Percentiles rank a stretch among this genome's conserved stretches.
These are phyloP conservation scores for Cistogaster globosa DNA, from an alignment of 2,888 invertebrate species.

Conservation along the genomic window DNA sequence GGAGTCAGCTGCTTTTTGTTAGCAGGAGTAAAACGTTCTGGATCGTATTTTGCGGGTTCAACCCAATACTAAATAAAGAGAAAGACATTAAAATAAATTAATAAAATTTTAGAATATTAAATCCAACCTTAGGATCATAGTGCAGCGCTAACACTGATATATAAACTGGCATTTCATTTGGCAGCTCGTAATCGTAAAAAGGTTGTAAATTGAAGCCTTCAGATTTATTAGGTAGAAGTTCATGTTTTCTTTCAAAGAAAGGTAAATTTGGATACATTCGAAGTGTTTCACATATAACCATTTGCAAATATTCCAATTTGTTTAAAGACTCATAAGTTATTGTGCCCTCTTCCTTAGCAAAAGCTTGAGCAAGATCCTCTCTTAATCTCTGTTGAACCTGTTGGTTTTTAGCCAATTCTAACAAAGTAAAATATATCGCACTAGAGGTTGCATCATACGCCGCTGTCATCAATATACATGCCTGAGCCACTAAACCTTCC, in stretches of 20 bases:
- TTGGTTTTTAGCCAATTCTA: constrained; percentile 81
- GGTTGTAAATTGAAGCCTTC: constrained; percentile 76
- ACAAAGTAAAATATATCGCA: constrained; percentile 82
- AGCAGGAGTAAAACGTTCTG: constrained; percentile 77
- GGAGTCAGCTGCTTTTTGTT: constrained; percentile 21
- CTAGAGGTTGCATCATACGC: constrained; percentile 82
- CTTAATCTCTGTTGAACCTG: constrained; percentile 82
- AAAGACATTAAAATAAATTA: not conserved
- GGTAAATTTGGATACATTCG: constrained; percentile 81
- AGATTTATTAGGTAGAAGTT: constrained; percentile 69
- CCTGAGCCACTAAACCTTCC: constrained; percentile 77
- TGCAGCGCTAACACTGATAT: constrained; percentile 80
- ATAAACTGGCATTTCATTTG: constrained; percentile 79
- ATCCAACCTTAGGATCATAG: constrained; percentile 79
- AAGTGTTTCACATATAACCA: constrained; percentile 81
- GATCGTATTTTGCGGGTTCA: constrained; percentile 70
- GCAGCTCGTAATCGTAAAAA: constrained; percentile 76
- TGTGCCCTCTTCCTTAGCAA: constrained; percentile 78
- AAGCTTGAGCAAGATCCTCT: constrained; percentile 81
- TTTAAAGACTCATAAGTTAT: constrained; percentile 82
- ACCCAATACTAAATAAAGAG: constrained; percentile 72
- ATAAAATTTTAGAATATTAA: not conserved
- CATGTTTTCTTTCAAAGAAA: constrained; percentile 68
- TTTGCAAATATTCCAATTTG: constrained; percentile 82
- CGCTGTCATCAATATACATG: constrained; percentile 79